Percentiles rank a stretch among this genome's conserved stretches.
Evolutionary conservation across 2,797 vertebrate genomes (phyloP).

Genomic region (Bufotes viridis): DNA sequence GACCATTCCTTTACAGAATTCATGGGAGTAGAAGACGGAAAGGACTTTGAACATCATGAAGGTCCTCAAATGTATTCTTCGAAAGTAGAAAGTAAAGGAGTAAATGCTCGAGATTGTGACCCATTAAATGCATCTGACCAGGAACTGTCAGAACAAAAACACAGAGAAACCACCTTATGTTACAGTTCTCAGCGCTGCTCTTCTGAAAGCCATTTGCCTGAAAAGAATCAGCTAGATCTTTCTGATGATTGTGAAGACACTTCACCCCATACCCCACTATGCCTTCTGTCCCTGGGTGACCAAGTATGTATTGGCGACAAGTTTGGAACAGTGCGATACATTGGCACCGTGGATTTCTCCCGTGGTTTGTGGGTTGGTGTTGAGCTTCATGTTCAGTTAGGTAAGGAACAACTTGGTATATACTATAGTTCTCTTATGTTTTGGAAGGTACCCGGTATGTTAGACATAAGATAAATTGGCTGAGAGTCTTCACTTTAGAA

Average conservation of each 20-base stretch:
- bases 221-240: conserved; percentile 70
- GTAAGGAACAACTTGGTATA: conserved; percentile 70
- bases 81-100: conserved; percentile 55
- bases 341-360: conserved; percentile 86
- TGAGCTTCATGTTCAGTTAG: conserved; percentile 82
- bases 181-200: conserved; percentile 43
- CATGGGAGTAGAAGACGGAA: conserved; percentile 88
- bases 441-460: too few relatives aligned
- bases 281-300: conserved; percentile 82
- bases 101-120: conserved; percentile 28
- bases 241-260: conserved; percentile 79
- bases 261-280: conserved; percentile 67
- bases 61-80: conserved; percentile 66
- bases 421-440: too few relatives aligned
- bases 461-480: background rate
- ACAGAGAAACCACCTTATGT: conserved; percentile 35
- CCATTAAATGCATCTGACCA: conserved; percentile 16
- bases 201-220: conserved; percentile 62
- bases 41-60: conserved; percentile 76
- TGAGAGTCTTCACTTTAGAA: background rate
- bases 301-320: conserved; percentile 84
- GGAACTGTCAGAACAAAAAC: conserved; percentile 40
- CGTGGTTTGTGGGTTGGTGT: conserved; percentile 85
- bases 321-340: conserved; percentile 79
- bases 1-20: conserved; percentile 91